phyloP scores from a whole-genome alignment of 2,113 vertebrate genomes.

The Heterocephalus glaber region DNA sequence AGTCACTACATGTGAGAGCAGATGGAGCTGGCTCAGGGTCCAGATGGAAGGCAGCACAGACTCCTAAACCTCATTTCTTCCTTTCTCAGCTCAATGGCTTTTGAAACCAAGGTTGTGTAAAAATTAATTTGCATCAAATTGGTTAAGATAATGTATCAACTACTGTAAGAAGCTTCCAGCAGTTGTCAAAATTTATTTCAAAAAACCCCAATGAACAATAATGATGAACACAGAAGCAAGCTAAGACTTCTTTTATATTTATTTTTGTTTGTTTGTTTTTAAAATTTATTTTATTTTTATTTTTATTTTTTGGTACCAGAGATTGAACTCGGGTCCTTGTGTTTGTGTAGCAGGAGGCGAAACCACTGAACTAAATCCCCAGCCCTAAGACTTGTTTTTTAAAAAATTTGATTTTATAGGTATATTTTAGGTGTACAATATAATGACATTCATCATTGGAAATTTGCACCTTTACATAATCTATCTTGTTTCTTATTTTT shows the following conservation, averaged over 20 bases:
- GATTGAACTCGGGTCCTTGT: too few relatives aligned
- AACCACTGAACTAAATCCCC: too few relatives aligned
- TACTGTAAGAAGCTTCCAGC: conserved; percentile 47
- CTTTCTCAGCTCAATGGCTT: conserved; percentile 52
- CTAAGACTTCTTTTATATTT: not conserved
- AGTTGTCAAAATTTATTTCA: conserved; percentile 63
- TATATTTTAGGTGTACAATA: too few relatives aligned
- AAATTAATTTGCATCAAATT: conserved; percentile 77
- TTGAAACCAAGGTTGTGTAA: conserved; percentile 71
- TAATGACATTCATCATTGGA: too few relatives aligned
- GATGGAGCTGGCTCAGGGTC: conserved; percentile 37
- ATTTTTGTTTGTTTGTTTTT: too few relatives aligned
- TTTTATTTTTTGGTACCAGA: too few relatives aligned
- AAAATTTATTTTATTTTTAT: too few relatives aligned
- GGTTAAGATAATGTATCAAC: conserved; percentile 73
- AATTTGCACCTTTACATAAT: too few relatives aligned
- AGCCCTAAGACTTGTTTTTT: too few relatives aligned
- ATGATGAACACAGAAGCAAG: conserved; percentile 39
- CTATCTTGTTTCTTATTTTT: too few relatives aligned
- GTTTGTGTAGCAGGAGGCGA: too few relatives aligned
- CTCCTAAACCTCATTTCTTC: not conserved
- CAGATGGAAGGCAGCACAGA: conserved; percentile 40
- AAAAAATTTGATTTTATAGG: too few relatives aligned
- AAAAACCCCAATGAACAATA: conserved; percentile 50
- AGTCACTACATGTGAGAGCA: conserved; percentile 9